Percentiles rank a stretch among this genome's conserved stretches.
Conservation (phyloP, 2,113 vertebrate genomes). For the cattle (Bos taurus) region ARS-UCD2.0 NC_037345.1:46977501-46978000, state of each 20-base stretch:
- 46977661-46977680: not conserved
- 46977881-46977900: not conserved
- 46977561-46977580: not conserved
- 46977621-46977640: not conserved
- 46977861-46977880: not conserved
- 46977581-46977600: not conserved
- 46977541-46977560: constrained; percentile 3
- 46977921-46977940: not conserved
- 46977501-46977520: not conserved
- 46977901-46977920: not conserved
- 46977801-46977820: not conserved
- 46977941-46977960: not conserved
- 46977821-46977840: not conserved
- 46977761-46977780: not conserved
- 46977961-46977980: not conserved
- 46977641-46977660: constrained; percentile 1
- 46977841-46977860: not conserved
- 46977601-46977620: not conserved
- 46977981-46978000: not conserved
- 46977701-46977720: not conserved
- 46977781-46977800: not conserved
- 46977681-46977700: not conserved
- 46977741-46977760: not conserved
- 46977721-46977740: not conserved
- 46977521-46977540: not conserved